Base-by-base conservation (phyloP, 2,797 vertebrate species). In the Neosilurus hyrtlii region DNA sequence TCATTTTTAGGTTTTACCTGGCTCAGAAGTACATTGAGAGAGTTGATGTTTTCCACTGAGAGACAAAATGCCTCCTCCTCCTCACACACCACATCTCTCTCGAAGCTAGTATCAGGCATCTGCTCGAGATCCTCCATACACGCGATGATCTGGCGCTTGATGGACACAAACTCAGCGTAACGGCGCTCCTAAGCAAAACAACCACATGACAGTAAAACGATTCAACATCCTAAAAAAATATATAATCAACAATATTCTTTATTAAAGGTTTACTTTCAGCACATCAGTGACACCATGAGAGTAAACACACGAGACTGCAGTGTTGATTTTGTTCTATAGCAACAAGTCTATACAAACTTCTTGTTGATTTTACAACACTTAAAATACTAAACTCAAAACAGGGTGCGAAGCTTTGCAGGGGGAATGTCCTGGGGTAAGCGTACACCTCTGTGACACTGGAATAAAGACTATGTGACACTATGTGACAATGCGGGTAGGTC, bases 81-180 rank as follows among this genome's bases (percentile, higher is more conserved):
- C 88, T 97, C 96, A 24, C 94, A 97, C 84, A 97, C 94, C 43
- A 97, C 96, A 0, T 98, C 97, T 30, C 82, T 91, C 90, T 99
- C 96, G 20, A 99, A 99, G 89, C 96, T 97, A 0, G 94, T 96
- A 81, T 98, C 95, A 0, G 97, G 96, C 16, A 86, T 86, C 18
- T 93, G 95, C 61, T 99, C 97, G 88, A 99, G 89, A 65, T 97
- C 96, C 67, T 96, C 94, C 97, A 99, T 98, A 56, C 94, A 95
- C 0, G 88, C 72, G 0, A 95, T 83, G 51, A 99, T 96, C 72
- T 95, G 93, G 81, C 81, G 94, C 89, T 96, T 97, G 43, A 92
- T 86, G 81, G 70, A 88, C 22, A 96, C 89, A 90, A 99, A 99
- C 87, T 96, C 93, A 0, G 91, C 86, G n/a, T 73, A 92, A 37